Conservation (phyloP, 2,113 vertebrate species). For the Hippocampus zosterae region DNA sequence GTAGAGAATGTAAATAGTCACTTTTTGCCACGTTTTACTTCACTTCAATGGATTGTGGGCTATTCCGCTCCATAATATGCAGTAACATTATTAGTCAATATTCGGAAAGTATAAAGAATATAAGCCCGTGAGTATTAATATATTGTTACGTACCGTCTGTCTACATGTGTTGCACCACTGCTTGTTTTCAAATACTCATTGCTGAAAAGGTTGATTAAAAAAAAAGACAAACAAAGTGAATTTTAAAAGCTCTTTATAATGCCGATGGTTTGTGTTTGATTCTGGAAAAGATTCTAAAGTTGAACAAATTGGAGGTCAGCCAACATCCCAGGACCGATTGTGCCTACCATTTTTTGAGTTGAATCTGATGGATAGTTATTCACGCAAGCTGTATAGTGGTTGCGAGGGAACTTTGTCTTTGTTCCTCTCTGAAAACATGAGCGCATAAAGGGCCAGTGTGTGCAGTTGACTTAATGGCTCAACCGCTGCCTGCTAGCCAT, state of each 20-base stretch:
- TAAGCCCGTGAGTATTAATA: not conserved
- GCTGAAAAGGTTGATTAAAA: no score
- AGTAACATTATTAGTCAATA: no score
- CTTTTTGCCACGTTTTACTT: no score
- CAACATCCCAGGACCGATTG: not conserved
- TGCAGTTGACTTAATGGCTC: slow-evolving; percentile 12
- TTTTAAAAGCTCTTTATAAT: not conserved
- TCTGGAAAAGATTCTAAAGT: no score
- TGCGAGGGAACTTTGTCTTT: slow-evolving; percentile 8
- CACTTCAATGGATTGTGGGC: no score
- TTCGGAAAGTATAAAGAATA: no score
- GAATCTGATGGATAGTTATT: not conserved
- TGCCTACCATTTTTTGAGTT: not conserved
- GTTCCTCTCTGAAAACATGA: slow-evolving; percentile 14
- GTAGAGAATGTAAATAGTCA: no score
- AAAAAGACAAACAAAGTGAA: no score
- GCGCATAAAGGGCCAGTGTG: slow-evolving; percentile 53
- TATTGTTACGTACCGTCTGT: no score
- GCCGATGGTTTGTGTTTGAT: not conserved
- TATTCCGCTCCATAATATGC: no score
- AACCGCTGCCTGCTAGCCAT: slow-evolving; percentile 39
- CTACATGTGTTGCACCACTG: no score
- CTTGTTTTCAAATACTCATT: no score
- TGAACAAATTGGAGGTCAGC: not conserved
- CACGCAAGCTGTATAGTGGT: not conserved